Base-by-base conservation (phyloP, 2,113 vertebrate genomes). In the Trichomycterus rosablanca region DNA sequence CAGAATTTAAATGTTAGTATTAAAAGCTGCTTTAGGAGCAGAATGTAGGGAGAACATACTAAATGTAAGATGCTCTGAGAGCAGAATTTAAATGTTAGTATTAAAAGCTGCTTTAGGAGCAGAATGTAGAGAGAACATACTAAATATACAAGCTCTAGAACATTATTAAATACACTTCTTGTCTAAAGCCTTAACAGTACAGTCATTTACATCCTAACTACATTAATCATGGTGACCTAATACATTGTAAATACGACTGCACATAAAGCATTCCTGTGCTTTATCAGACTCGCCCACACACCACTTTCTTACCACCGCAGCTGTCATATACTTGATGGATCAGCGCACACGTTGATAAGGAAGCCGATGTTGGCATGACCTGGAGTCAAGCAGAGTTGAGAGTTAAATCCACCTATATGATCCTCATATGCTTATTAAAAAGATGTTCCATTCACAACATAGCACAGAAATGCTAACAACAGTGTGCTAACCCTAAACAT, bases 281-380 rank as follows among this genome's bases (percentile, higher is more conserved):
- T 20, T 30, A 45, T 35, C 30, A 46, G 28, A 4, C 4, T 12
- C 16, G 4, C 9, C 43, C 45, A 9, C 12, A 42, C 55, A 11
- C 26, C 39, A 24, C 55, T 24, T 16, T 14, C 19, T 3, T 22
- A 37, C 12, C 28, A 16, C 43, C 14, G 34, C 14, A 23, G 11
- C 6, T 49, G 1, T 39, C 22, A 39, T 18, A 26, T 19, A 16
- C 20, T 39, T 20, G 20, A 9, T 12, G n/a, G 2, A 44, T 23
- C 16, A 53, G 48, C 53, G 40, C 12, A 34, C 10, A 20, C 26
- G n/a, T 32, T 30, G 39, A 18, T 16, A 18, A 32, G 48, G 12
- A 49, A 63, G 15, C 30, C n/a, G n/a, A n/a, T n/a, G 7, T 40
- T 51, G 46, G 46, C 11, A n/a, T 40, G 59, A 42, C 59, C 59